Conservation (phyloP, 2,888 invertebrate genomes). For the Ligdia adustata region DNA sequence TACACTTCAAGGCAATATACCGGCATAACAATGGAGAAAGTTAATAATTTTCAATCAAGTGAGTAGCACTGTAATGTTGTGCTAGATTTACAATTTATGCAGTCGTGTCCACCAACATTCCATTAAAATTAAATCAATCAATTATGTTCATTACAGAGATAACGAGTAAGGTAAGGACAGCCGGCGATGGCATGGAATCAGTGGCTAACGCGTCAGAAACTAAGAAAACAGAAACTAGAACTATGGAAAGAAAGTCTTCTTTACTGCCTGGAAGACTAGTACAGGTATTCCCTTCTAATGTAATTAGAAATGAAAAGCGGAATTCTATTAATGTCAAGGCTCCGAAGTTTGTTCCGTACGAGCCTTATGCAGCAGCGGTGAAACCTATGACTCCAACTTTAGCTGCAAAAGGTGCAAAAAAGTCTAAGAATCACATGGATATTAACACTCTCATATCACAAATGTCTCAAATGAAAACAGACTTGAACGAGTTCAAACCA, state of each 20-base stretch:
- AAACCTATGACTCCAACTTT: conserved; percentile 88
- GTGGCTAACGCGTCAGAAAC: conserved; percentile 60
- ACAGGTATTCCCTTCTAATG: conserved; percentile 84
- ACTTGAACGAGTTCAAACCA: conserved; percentile 85
- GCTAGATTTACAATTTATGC: conserved; percentile 8
- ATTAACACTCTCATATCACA: conserved; percentile 87
- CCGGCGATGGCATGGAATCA: conserved; percentile 92
- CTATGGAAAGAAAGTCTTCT: conserved; percentile 48
- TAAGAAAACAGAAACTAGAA: conserved; percentile 38
- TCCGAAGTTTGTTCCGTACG: conserved; percentile 94
- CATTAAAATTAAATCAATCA: conserved; percentile 18
- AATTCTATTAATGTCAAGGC: conserved; percentile 84
- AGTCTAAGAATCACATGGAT: conserved; percentile 85
- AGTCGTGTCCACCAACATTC: conserved; percentile 21
- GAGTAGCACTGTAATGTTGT: conserved; percentile 37
- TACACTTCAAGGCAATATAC: no score
- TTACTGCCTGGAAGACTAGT: conserved; percentile 59
- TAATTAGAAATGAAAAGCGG: conserved; percentile 83
- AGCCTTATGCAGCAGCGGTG: conserved; percentile 94
- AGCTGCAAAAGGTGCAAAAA: conserved; percentile 64
- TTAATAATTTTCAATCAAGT: conserved; percentile 54
- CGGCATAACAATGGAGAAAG: conserved; percentile 48
- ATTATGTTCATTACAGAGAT: conserved; percentile 53
- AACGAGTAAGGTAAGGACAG: conserved; percentile 82
- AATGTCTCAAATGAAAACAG: conserved; percentile 88